Evolutionary conservation across 2,113 vertebrate genomes (phyloP).

Genomic region (Dermatemys mawii): DNA sequence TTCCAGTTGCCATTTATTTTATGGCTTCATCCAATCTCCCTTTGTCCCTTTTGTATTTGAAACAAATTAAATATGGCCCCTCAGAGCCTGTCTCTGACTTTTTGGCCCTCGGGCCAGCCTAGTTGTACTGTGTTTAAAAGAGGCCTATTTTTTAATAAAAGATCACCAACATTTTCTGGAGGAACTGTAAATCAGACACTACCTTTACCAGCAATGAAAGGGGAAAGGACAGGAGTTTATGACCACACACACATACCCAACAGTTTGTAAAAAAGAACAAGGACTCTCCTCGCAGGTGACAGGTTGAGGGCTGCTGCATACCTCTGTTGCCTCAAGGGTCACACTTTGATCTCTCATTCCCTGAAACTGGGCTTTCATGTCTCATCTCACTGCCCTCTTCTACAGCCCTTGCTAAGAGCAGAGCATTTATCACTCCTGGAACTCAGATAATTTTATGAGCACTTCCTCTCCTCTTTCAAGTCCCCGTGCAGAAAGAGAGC

Average conservation of each 20-base stretch:
- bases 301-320: background rate
- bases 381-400: no score
- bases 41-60: background rate
- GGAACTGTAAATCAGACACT: background rate
- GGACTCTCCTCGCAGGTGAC: rapidly evolving
- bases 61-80: background rate
- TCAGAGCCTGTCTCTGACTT: background rate
- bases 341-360: background rate
- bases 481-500: background rate
- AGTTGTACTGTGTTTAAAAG: background rate
- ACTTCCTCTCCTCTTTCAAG: background rate
- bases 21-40: background rate
- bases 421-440: background rate
- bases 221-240: background rate
- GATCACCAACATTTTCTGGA: background rate
- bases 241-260: background rate
- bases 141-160: background rate
- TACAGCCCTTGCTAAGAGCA: background rate
- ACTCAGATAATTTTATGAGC: background rate
- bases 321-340: background rate
- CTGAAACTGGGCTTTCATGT: background rate
- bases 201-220: background rate
- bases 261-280: background rate
- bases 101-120: background rate
- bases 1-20: background rate